Evolutionary conservation across 1,140 invertebrate genomes (phyloP).

Genomic region (Drosophila lowei): DNA sequence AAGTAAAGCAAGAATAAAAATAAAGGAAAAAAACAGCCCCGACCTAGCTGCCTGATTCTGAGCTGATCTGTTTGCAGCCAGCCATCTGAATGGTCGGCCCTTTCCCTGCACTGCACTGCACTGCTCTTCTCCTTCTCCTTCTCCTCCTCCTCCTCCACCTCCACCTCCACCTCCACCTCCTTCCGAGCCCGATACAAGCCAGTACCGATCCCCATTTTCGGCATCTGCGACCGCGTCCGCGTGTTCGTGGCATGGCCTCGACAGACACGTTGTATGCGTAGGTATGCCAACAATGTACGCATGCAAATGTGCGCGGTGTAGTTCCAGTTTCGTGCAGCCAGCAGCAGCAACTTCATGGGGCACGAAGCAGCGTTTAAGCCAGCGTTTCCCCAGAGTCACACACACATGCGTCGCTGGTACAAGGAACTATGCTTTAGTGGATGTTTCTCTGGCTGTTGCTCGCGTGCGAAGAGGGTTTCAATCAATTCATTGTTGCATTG

Average conservation of each 20-base stretch:
- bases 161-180: neutral
- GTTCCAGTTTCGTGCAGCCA: conserved; percentile 36
- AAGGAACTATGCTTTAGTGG: conserved; percentile 43
- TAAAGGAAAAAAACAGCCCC: conserved; percentile 8
- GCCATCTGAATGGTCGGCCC: conserved; percentile 23
- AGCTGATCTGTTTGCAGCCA: conserved; percentile 21
- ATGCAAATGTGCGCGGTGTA: conserved; percentile 72
- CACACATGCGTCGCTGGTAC: conserved; percentile 5
- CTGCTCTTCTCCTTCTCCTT: conserved; percentile 2
- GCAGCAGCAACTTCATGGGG: neutral
- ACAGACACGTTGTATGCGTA: conserved; percentile 71
- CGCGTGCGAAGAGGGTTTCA: conserved; percentile 75
- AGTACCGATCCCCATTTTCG: too few species aligned
- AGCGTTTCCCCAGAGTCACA: neutral
- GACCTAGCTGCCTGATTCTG: neutral
- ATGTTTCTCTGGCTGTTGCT: conserved; percentile 27
- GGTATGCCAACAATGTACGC: conserved; percentile 80
- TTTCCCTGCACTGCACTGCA: conserved; percentile 1
- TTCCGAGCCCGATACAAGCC: neutral
- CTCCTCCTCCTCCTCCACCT: neutral
- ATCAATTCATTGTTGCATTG: conserved; percentile 72
- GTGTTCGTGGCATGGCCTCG: conserved; percentile 14
- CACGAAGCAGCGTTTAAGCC: neutral
- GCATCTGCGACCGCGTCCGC: neutral
- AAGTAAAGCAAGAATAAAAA: conserved; percentile 7